These are phyloP conservation scores for Cylindroiulus punctatus DNA, from an alignment of 2,888 invertebrate species.

Conservation along the genomic window DNA sequence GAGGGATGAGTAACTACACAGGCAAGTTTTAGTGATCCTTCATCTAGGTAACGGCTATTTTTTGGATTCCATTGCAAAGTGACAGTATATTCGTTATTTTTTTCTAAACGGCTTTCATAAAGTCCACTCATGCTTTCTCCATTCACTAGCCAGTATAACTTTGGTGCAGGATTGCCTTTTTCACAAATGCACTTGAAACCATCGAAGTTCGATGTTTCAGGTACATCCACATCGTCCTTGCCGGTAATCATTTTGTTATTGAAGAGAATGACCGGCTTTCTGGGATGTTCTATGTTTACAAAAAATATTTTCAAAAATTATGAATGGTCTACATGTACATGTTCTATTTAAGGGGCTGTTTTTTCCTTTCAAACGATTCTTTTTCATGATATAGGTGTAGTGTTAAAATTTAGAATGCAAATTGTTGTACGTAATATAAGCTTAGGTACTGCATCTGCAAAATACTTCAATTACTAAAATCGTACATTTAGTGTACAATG, in stretches of 20 bases:
- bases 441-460: too few relatives aligned
- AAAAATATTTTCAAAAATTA: not conserved
- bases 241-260: not conserved
- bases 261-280: constrained; percentile 1
- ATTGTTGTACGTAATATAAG: too few relatives aligned
- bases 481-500: too few relatives aligned
- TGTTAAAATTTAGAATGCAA: too few relatives aligned
- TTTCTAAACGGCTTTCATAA: not conserved
- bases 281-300: not conserved
- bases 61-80: not conserved
- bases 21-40: not conserved
- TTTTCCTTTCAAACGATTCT: too few relatives aligned
- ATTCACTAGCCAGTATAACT: constrained; percentile 2
- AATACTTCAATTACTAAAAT: too few relatives aligned
- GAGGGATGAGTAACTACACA: not conserved
- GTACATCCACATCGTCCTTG: not conserved
- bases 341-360: too few relatives aligned
- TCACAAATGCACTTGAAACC: not conserved
- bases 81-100: not conserved
- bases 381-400: too few relatives aligned
- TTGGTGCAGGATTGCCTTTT: not conserved
- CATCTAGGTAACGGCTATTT: not conserved
- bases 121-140: not conserved
- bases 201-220: not conserved
- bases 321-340: too few relatives aligned